These are phyloP conservation scores for Limnothrissa miodon DNA, from an alignment of 2,113 vertebrate species.

Conservation along the genomic window DNA sequence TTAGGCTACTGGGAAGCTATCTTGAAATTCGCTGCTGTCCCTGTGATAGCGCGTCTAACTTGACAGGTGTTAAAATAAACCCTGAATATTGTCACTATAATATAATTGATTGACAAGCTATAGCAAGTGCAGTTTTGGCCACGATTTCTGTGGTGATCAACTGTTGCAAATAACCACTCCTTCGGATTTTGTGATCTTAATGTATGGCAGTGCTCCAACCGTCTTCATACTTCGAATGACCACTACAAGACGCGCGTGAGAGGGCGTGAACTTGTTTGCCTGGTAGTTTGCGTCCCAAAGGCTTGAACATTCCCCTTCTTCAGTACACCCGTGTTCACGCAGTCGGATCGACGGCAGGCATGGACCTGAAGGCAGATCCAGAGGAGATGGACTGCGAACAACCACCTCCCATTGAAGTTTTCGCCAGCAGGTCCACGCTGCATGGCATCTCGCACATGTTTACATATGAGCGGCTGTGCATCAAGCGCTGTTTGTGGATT, in stretches of 20 bases:
- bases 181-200: not conserved
- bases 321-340: conserved; percentile 11
- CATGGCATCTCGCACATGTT: conserved; percentile 99
- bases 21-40: not conserved
- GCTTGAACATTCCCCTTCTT: conserved; percentile 15
- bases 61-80: not conserved
- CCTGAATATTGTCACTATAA: not conserved
- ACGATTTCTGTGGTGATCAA: not conserved
- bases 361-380: conserved; percentile 90
- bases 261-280: conserved; percentile 29
- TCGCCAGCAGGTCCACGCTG: conserved; percentile 95
- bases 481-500: conserved; percentile 91
- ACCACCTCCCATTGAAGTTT: conserved; percentile 90
- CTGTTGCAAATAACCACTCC: not conserved
- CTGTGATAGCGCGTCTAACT: not conserved
- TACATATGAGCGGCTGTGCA: conserved; percentile 89
- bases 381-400: conserved; percentile 87
- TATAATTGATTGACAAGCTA: not conserved
- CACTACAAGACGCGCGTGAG: conserved; percentile 26
- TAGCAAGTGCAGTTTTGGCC: not conserved
- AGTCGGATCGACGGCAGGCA: conserved; percentile 47
- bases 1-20: not conserved
- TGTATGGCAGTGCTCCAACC: conserved; percentile 15
- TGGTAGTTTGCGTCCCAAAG: conserved; percentile 19
- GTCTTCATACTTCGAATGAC: not conserved